Evolutionary conservation across 23 tunicate genomes (phyloP).

Genomic region (Halocynthia roretzi): DNA sequence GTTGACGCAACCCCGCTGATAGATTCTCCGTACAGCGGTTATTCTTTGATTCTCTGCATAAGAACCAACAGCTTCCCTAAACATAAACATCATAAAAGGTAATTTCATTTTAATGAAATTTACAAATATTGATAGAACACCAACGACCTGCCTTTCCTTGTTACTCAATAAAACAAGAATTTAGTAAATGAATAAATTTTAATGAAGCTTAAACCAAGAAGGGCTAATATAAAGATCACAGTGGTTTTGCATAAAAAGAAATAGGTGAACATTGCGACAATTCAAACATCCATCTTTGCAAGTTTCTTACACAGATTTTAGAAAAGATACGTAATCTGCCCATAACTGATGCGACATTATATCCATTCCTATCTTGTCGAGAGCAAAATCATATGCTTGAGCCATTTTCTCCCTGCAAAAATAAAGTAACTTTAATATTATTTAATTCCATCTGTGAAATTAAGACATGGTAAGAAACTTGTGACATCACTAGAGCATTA

Average conservation of each 20-base stretch:
- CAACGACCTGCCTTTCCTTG: neutral
- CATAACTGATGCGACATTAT: conserved; percentile 85
- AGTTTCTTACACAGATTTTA: conserved; percentile 79
- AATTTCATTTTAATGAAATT: no score
- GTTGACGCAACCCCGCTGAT: conserved; percentile 81
- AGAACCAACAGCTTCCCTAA: conserved; percentile 83
- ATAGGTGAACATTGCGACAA: neutral
- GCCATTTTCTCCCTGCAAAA: conserved; percentile 91
- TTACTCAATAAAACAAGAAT: neutral
- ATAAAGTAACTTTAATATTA: neutral
- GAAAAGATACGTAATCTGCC: conserved; percentile 84
- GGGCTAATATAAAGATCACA: neutral
- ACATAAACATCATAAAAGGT: neutral
- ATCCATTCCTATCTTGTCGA: conserved; percentile 97
- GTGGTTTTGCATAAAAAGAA: neutral
- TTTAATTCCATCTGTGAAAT: neutral
- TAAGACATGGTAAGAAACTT: no score
- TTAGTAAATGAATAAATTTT: neutral
- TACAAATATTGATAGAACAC: neutral
- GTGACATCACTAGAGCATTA: no score
- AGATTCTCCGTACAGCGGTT: conserved; percentile 81
- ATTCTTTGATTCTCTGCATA: conserved; percentile 94
- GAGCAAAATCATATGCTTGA: conserved; percentile 96
- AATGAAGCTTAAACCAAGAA: neutral
- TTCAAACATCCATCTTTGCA: neutral